Base-by-base conservation (phyloP, 2,888 invertebrate genomes). In the Rugalucina vietnamica region DNA sequence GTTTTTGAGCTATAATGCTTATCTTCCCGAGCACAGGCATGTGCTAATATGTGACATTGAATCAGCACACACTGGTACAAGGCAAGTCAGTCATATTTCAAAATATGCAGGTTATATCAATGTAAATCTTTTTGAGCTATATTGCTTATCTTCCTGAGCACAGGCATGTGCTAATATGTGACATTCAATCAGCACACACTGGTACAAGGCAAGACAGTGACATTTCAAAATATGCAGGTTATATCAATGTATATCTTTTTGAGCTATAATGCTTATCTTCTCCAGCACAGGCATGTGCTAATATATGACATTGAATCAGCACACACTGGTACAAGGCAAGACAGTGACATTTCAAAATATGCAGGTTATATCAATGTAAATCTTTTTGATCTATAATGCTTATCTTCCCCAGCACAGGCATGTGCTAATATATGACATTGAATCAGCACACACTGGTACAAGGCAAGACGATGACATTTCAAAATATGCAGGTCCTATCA, bases 391-490 rank as follows among this genome's bases (percentile, higher is more conserved):
- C n/a, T n/a, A n/a, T n/a, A 5, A 60, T 60, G 60, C 1, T 29
- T 34, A 21, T 65, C 65, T 34, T 65, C 34, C 65, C 65, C 32
- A 65, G 65, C 65, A 65, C 65, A 65, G 32, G 65, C 65, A 65
- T 65, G 65, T 65, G 65, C 65, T 65, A 65, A 65, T 65, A 32
- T 34, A n/a, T 34, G 29, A 65, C 12, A 21, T 8, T 36, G 57
- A 57, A 57, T 75, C 57, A 75, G 74, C 74, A 32, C 39, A 54
- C 1, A 36, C 34, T 57, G 24, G 74, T 32, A 36, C 34, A 29
- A 75, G 74, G 74, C 36, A 75, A 75, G 50, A 50, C 8, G 57
- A 27, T n/a, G n/a, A n/a, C n/a, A n/a, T n/a, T n/a, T n/a, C n/a
- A n/a, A n/a, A n/a, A n/a, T n/a, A n/a, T n/a, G n/a, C n/a, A n/a